Percentiles rank a stretch among this genome's conserved stretches.
phyloP scores from a whole-genome alignment of 2,797 vertebrate species.

The Enteromius radiatus region DNA sequence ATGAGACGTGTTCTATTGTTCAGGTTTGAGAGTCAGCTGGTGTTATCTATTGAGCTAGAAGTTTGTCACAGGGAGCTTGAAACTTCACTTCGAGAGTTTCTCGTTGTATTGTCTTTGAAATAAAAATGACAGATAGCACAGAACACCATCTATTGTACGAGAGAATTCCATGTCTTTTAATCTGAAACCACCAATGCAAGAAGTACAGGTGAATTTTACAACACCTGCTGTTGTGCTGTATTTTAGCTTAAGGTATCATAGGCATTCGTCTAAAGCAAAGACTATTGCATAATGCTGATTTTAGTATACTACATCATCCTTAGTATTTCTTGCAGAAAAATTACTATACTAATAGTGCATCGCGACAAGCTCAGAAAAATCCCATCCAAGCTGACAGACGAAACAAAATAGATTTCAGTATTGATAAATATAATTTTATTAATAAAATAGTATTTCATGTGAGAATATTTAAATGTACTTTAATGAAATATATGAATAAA shows the following conservation, averaged over 20 bases:
- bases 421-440: not conserved
- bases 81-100: slow-evolving; percentile 12
- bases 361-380: not conserved
- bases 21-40: slow-evolving; percentile 20
- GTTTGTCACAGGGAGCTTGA: slow-evolving; percentile 38
- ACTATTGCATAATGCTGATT: not conserved
- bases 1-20: slow-evolving; percentile 22
- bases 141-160: not conserved
- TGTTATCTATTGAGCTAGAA: slow-evolving; percentile 34
- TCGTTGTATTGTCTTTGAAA: slow-evolving; percentile 32
- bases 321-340: not conserved
- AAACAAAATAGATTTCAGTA: not conserved
- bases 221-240: not conserved
- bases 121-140: slow-evolving; percentile 5
- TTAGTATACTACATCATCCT: not conserved
- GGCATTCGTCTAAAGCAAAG: not conserved
- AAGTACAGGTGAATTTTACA: not conserved
- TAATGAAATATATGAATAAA: not conserved
- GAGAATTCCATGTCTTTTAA: not conserved
- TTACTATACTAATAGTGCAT: not conserved
- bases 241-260: not conserved
- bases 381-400: not conserved
- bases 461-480: not conserved
- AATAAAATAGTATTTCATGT: not conserved
- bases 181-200: not conserved